Evolutionary conservation across 1,140 invertebrate genomes (phyloP).

Genomic region (Magallana angulata): DNA sequence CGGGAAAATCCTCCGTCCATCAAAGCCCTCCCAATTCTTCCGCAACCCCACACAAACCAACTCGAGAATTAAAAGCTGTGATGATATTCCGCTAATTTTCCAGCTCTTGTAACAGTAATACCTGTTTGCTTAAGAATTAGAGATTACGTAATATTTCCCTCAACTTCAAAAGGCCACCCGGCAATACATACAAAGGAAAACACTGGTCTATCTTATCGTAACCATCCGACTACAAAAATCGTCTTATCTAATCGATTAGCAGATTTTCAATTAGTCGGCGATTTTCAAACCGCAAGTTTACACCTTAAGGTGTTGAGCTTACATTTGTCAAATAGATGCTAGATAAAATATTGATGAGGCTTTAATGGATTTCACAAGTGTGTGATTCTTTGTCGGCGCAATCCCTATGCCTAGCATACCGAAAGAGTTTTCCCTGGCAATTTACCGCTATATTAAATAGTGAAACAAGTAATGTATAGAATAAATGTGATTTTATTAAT

Average conservation of each 20-base stretch:
- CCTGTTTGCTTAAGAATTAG: conserved; percentile 20
- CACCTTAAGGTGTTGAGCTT: conserved; percentile 14
- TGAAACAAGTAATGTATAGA: too few relatives aligned
- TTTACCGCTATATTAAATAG: too few relatives aligned
- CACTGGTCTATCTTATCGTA: background rate
- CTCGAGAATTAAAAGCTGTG: too few relatives aligned
- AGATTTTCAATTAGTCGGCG: conserved; percentile 33
- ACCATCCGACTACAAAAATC: conserved; percentile 5
- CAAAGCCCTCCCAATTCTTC: too few relatives aligned
- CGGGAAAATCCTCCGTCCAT: too few relatives aligned
- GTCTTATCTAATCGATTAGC: conserved; percentile 29
- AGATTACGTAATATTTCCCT: background rate
- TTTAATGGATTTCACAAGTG: conserved; percentile 21
- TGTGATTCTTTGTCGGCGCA: background rate
- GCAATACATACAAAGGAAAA: background rate
- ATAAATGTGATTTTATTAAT: too few relatives aligned
- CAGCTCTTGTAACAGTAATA: background rate
- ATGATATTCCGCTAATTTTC: too few relatives aligned
- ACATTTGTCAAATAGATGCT: background rate
- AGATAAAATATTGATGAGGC: conserved; percentile 17
- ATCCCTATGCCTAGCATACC: background rate
- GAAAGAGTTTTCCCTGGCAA: too few relatives aligned
- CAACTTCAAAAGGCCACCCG: background rate
- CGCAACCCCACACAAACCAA: too few relatives aligned
- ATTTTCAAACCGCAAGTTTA: conserved; percentile 27